Evolutionary conservation across 1,140 invertebrate genomes (phyloP).

Genomic region (Cotesia vestalis): DNA sequence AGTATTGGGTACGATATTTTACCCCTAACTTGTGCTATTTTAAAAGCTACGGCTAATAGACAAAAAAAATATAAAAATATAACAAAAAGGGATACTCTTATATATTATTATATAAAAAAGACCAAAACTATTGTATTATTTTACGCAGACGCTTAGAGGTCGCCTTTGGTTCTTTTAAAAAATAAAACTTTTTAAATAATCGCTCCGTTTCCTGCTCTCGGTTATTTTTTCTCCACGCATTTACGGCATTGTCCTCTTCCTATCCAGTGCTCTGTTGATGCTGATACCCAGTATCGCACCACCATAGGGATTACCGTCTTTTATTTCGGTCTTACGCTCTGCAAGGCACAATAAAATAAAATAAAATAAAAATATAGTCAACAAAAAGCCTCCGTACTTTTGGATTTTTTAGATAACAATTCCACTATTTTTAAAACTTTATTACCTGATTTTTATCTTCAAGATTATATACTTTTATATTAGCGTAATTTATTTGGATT

Average conservation of each 20-base stretch:
- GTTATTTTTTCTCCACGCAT: conserved; percentile 10
- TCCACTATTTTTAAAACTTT: no score
- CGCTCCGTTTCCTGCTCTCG: conserved; percentile 26
- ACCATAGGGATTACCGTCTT: neutral
- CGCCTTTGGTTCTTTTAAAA: neutral
- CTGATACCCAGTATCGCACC: conserved; percentile 8
- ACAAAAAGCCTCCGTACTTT: neutral
- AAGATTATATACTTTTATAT: neutral
- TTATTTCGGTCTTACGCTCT: neutral
- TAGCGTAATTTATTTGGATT: neutral
- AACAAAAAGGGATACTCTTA: conserved; percentile 8
- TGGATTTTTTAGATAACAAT: neutral
- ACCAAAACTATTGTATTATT: conserved; percentile 18
- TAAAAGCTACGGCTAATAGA: conserved; percentile 24
- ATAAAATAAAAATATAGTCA: neutral
- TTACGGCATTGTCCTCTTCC: conserved; percentile 11
- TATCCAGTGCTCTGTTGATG: neutral
- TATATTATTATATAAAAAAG: conserved; percentile 16
- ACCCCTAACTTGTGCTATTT: conserved; percentile 33
- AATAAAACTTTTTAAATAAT: conserved; percentile 28
- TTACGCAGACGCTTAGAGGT: neutral
- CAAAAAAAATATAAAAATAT: conserved; percentile 4
- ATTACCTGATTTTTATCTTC: no score
- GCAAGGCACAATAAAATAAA: neutral
- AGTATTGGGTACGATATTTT: conserved; percentile 27